Evolutionary conservation across 2,797 vertebrate genomes (phyloP).

Genomic region (Morus bassanus): DNA sequence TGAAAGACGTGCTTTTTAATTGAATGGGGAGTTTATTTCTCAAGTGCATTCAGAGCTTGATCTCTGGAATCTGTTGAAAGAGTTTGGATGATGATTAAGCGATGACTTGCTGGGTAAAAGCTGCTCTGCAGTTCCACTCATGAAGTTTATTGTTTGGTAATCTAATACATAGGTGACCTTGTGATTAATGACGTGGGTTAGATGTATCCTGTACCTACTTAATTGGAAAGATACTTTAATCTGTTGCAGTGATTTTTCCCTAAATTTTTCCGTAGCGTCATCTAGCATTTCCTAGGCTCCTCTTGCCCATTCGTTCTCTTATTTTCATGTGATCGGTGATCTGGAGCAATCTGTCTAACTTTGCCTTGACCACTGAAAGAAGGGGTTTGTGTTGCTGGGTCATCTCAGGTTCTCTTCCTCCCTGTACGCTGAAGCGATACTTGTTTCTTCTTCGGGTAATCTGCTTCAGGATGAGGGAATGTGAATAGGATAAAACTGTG

Average conservation of each 20-base stretch:
- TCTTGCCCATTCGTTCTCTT: not conserved
- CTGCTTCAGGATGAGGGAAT: not conserved
- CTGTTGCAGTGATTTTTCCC: not conserved
- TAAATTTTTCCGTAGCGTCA: not conserved
- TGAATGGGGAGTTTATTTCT: not conserved
- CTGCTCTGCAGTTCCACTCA: not conserved
- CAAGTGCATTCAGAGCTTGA: not conserved
- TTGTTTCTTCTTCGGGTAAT: not conserved
- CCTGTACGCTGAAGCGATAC: fast-evolving
- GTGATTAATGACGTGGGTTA: not conserved
- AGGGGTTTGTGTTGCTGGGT: not conserved
- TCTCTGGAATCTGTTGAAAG: not conserved
- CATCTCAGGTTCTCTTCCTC: not conserved
- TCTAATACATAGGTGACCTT: not conserved
- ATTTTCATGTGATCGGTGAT: fast-evolving
- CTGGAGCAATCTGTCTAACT: not conserved
- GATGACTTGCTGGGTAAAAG: not conserved
- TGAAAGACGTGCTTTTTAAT: not conserved
- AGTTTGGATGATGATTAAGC: not conserved
- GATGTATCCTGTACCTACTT: not conserved
- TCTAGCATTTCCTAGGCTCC: not conserved
- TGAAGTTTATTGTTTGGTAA: not conserved
- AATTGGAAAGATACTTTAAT: not conserved
- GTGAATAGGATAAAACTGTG: fast-evolving
- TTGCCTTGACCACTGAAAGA: not conserved